Evolutionary conservation across 2,113 vertebrate genomes (phyloP).

Genomic region (Platanista minor): DNA sequence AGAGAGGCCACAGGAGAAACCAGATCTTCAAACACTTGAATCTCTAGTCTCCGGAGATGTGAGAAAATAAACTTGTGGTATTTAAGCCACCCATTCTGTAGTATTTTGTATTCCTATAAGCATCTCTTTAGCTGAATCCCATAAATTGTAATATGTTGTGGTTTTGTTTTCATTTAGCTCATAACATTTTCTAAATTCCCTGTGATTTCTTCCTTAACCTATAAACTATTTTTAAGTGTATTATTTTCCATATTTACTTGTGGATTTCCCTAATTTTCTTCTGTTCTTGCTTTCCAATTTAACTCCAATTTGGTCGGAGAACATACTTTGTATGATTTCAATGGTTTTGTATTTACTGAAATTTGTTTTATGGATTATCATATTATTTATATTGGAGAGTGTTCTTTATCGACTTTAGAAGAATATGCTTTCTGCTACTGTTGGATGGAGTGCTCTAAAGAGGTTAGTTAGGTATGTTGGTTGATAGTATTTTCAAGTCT

Average conservation of each 20-base stretch:
- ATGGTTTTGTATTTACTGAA: background rate
- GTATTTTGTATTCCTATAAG: background rate
- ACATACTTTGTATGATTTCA: background rate
- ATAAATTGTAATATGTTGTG: background rate
- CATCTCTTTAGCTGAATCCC: background rate
- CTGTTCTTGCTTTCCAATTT: background rate
- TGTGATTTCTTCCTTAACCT: background rate
- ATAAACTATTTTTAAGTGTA: background rate
- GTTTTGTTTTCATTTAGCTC: background rate
- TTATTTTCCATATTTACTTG: background rate
- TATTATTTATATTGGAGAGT: background rate
- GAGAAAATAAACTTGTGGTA: background rate
- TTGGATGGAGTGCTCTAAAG: background rate
- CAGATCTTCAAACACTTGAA: background rate
- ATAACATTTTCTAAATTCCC: background rate
- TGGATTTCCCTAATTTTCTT: background rate
- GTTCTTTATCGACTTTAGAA: background rate
- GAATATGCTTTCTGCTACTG: background rate
- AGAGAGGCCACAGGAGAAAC: background rate
- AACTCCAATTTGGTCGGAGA: background rate
- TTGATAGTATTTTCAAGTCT: background rate
- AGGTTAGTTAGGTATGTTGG: background rate
- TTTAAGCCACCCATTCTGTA: background rate
- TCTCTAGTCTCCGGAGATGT: background rate
- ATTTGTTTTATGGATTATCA: background rate